Percentiles rank a stretch among this genome's conserved stretches.
phyloP scores from a whole-genome alignment of 2,113 vertebrate genomes.

The Megaceryle torquata region DNA sequence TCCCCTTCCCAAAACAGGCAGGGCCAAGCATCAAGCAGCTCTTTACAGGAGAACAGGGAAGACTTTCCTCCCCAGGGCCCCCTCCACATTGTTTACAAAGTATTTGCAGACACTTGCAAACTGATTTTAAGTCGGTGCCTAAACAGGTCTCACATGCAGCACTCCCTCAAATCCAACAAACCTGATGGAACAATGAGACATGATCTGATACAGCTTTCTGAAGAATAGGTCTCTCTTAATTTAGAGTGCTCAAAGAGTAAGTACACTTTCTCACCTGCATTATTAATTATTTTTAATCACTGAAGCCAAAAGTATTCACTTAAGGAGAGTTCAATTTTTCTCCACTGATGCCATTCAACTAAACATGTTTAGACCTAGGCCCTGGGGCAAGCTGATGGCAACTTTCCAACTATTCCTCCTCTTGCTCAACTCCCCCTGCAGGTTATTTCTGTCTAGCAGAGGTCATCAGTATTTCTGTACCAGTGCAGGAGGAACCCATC shows the following conservation, averaged over 20 bases:
- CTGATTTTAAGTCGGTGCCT: neutral
- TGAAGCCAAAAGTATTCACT: slow-evolving; percentile 14
- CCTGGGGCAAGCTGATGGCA: neutral
- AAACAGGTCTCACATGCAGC: neutral
- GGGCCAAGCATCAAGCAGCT: neutral
- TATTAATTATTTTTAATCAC: slow-evolving; percentile 56
- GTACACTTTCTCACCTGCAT: neutral
- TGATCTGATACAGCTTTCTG: neutral
- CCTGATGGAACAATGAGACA: neutral
- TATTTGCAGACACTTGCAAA: neutral
- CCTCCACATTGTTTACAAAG: neutral
- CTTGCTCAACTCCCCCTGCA: neutral
- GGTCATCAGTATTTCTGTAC: neutral
- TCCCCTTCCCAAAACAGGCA: slow-evolving; percentile 8
- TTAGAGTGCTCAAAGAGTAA: slow-evolving; percentile 14
- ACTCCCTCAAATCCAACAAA: neutral
- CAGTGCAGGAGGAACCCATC: neutral
- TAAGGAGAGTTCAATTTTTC: slow-evolving; percentile 45
- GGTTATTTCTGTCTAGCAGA: neutral
- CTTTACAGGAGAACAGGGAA: neutral
- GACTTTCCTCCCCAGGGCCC: neutral
- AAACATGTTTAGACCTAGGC: neutral
- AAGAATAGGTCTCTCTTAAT: slow-evolving; percentile 60
- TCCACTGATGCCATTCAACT: neutral
- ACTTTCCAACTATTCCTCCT: neutral